A percentile compares a stretch with the other conserved stretches of the same genome.
These are phyloP conservation scores for Orthosia cruda DNA, from an alignment of 2,888 invertebrate genomes.

Conservation along the genomic window DNA sequence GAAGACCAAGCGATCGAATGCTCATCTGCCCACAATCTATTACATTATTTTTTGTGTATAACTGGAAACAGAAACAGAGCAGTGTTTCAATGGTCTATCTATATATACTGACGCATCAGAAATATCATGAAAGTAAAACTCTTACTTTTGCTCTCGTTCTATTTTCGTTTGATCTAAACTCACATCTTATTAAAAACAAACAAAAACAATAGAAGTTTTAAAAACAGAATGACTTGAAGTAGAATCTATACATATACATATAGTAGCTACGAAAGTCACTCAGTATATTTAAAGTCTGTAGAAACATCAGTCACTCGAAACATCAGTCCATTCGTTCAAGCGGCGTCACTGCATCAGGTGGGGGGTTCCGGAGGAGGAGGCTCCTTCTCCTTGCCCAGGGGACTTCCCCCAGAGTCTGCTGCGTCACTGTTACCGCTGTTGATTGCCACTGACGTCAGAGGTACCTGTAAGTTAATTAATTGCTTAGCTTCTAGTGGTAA, in stretches of 20 bases:
- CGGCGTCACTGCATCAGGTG: constrained; percentile 80
- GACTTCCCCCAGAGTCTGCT: constrained; percentile 79
- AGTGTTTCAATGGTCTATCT: too few species aligned
- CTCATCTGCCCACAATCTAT: background rate
- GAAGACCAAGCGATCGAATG: background rate
- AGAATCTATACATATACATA: constrained; percentile 18
- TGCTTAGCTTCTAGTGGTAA: constrained; percentile 3
- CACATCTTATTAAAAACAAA: background rate
- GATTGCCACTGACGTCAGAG: constrained; percentile 87
- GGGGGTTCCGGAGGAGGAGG: constrained; percentile 79
- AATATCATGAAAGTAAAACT: background rate
- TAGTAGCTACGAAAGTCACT: constrained; percentile 45
- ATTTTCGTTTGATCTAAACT: background rate
- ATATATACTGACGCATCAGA: background rate
- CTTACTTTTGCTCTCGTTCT: background rate
- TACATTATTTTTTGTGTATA: too few species aligned
- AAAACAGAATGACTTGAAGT: background rate
- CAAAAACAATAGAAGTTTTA: background rate
- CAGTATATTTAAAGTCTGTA: constrained; percentile 15
- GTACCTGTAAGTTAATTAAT: constrained; percentile 79
- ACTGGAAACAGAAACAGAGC: too few species aligned
- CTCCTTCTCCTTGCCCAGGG: constrained; percentile 81
- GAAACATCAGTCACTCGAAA: constrained; percentile 44
- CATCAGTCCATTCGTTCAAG: constrained; percentile 56
- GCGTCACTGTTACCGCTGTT: constrained; percentile 85